Base-by-base conservation (phyloP, 2,888 invertebrate species). In the Pristionchus fissidentatus region DNA sequence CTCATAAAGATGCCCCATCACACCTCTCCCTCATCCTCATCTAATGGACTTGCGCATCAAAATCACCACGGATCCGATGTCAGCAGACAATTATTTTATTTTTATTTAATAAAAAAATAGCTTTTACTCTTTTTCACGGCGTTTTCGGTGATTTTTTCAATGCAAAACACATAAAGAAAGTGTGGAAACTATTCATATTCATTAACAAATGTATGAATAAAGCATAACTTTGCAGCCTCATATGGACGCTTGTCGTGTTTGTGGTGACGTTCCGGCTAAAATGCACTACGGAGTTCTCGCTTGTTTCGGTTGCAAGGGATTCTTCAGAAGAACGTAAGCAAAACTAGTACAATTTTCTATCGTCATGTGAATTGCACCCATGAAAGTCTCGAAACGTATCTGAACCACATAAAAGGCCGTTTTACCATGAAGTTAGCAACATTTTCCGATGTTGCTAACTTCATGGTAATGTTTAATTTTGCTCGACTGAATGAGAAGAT, bases 211-310 rank as follows among this genome's bases (percentile, higher is more conserved):
- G n/a, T n/a, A n/a, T n/a, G n/a, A n/a, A n/a, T 26, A 32, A 32
- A 15, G 15, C 3, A 13, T 29, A 3, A 41, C 1, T 4, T 26
- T 79, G 8, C 79, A 79, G 79, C 75, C 75, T 0, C 80, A 81
- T 32, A 29, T 62, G 80, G 92, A 92, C 78, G 89, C 87, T 19
- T 92, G 92, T 85, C 88, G 90, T 55, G 92, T 92, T 19, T 92
- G 92, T 77, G 92, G 92, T 0, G 92, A 92, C 84, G 89, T 89
- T 2, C 90, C 91, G 26, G 92, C 92, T 2, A 89, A 91, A 81
- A 91, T 89, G 84, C 92, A 92, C 84, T 92, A 92, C 85, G 91
- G 91, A 55, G 91, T 92, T 5, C 90, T 90, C 32, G 92, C 92
- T 3, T 91, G 91, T 73, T 89, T 89, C 66, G 90, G 89, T 0